Percentiles rank a stretch among this genome's conserved stretches.
Evolutionary conservation across 2,113 vertebrate genomes (phyloP).

Genomic region (Macrotis lagotis): DNA sequence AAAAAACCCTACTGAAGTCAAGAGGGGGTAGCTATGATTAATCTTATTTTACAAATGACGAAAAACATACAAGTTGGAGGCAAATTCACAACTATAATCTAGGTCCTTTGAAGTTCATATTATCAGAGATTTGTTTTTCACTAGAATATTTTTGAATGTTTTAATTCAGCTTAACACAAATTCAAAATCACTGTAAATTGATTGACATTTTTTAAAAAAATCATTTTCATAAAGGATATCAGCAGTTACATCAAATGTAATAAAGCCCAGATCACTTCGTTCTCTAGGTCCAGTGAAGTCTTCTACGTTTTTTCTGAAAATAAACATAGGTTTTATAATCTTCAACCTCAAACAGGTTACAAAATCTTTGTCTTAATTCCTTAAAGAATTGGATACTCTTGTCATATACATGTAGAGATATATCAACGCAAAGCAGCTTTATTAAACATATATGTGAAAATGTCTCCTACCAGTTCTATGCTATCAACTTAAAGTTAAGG

Average conservation of each 20-base stretch:
- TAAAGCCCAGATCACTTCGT: conserved; percentile 96
- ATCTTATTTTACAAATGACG: conserved; percentile 25
- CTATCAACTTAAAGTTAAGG: neutral
- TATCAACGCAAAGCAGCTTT: neutral
- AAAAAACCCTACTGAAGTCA: neutral
- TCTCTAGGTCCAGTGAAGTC: conserved; percentile 98
- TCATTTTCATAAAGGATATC: conserved; percentile 93
- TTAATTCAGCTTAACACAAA: neutral
- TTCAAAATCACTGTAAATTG: neutral
- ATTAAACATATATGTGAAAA: neutral
- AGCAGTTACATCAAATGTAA: conserved; percentile 96
- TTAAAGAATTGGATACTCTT: neutral
- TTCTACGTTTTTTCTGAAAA: conserved; percentile 95
- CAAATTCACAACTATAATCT: neutral
- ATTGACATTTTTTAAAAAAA: neutral
- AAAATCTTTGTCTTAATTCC: conserved; percentile 12
- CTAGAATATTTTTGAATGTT: neutral
- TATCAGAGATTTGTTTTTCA: neutral
- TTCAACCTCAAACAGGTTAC: neutral
- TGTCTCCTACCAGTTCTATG: neutral
- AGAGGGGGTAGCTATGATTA: neutral
- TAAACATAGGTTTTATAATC: conserved; percentile 61
- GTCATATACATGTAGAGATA: neutral
- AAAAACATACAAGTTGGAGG: neutral
- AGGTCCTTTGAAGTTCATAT: neutral